A percentile compares a stretch with the other conserved stretches of the same genome.
Conservation (phyloP, 2,797 vertebrate species). For the Pantherophis vulpinus region DNA sequence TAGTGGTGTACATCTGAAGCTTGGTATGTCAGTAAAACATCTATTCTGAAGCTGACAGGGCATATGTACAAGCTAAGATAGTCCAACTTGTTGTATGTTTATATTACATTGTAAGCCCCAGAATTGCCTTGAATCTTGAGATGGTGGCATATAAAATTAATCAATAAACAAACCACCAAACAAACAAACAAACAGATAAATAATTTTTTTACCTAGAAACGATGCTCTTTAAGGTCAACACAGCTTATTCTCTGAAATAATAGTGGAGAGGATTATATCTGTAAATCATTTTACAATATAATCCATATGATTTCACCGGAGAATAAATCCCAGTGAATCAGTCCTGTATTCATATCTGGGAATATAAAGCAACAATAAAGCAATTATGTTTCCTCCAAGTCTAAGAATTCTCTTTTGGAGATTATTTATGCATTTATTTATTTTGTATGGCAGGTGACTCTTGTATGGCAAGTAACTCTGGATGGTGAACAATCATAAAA, state of each 20-base stretch:
- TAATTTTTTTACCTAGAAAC: background rate
- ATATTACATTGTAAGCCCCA: background rate
- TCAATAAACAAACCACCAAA: background rate
- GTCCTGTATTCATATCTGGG: background rate
- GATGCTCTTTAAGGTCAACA: background rate
- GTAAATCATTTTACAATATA: background rate
- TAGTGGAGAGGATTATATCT: background rate
- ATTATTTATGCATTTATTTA: background rate
- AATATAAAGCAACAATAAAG: background rate
- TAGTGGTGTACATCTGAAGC: background rate
- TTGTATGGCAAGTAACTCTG: background rate
- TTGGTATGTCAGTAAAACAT: background rate
- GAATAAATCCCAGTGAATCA: background rate
- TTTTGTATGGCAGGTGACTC: background rate
- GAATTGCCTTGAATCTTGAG: background rate
- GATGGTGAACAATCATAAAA: background rate
- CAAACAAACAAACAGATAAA: background rate
- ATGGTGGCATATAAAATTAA: background rate
- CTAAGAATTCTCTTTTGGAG: background rate
- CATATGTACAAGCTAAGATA: background rate
- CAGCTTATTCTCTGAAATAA: background rate
- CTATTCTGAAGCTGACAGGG: background rate
- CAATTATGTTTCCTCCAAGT: background rate
- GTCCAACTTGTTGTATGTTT: background rate
- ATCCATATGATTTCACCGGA: background rate